These are phyloP conservation scores for Chrysogorgia sp. DNA, from an alignment of 92 coral and sea anemone genomes.

Conservation along the genomic window DNA sequence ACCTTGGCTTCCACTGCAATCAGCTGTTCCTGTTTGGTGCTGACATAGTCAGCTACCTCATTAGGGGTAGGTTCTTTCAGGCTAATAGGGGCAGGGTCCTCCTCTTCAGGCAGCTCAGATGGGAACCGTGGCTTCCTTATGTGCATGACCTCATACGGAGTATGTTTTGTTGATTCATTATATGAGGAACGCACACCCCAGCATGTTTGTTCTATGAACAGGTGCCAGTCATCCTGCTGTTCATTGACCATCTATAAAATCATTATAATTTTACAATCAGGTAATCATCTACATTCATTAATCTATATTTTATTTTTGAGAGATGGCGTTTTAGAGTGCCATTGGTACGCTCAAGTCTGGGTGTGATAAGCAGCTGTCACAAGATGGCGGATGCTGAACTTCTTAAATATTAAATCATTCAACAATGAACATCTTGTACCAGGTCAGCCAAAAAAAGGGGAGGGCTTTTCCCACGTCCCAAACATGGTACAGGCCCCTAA, in stretches of 20 bases:
- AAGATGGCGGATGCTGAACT: conserved; percentile 32
- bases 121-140: conserved; percentile 25
- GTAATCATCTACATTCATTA: not conserved
- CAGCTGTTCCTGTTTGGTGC: no score
- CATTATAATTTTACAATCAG: not conserved
- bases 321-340: conserved; percentile 29
- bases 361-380: conserved; percentile 10
- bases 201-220: conserved; percentile 7
- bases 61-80: conserved; percentile 13
- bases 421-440: not conserved
- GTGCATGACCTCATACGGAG: conserved; percentile 23
- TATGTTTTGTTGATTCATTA: no score
- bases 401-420: conserved; percentile 15
- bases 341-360: no score
- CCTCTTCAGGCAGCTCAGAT: conserved; percentile 27
- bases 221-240: conserved; percentile 25
- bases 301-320: conserved; percentile 15
- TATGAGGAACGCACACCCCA: conserved; percentile 33
- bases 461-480: no score
- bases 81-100: conserved; percentile 3
- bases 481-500: no score
- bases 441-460: conserved; percentile 2
- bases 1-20: conserved; percentile 35
- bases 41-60: conserved; percentile 19
- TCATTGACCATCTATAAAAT: conserved; percentile 27